Percentiles rank a stretch among this genome's conserved stretches.
Conservation (phyloP, 2,888 invertebrate species). For the Lepidocyrtoides sp. region DNA sequence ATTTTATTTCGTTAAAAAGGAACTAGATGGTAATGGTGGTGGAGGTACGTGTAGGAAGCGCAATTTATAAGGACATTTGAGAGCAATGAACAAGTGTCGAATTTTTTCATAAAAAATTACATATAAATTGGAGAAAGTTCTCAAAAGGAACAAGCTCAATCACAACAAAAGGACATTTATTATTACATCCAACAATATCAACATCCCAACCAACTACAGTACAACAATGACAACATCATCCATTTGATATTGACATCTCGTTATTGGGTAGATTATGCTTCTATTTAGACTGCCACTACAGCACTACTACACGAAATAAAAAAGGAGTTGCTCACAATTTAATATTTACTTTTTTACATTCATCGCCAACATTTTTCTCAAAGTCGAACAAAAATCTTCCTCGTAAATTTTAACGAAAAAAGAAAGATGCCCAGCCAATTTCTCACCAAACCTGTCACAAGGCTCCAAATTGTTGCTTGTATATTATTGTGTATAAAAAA, state of each 20-base stretch:
- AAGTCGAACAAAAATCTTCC: constrained; percentile 58
- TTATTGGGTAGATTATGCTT: constrained; percentile 1
- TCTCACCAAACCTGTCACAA: constrained; percentile 77
- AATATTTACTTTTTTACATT: constrained; percentile 40
- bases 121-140: constrained; percentile 72
- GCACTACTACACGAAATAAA: neutral
- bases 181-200: constrained; percentile 15
- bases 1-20: constrained; percentile 37
- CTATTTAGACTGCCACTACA: constrained; percentile 12
- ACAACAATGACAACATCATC: constrained; percentile 51
- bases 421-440: constrained; percentile 48
- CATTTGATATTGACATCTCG: constrained; percentile 61
- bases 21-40: neutral
- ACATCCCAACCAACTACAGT: neutral
- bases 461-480: constrained; percentile 41
- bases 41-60: constrained; percentile 50
- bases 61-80: constrained; percentile 27
- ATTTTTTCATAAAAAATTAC: constrained; percentile 13
- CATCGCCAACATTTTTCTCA: constrained; percentile 51
- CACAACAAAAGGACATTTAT: constrained; percentile 39
- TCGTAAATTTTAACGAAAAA: constrained; percentile 55
- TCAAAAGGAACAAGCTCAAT: constrained; percentile 28
- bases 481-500: constrained; percentile 41
- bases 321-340: constrained; percentile 49
- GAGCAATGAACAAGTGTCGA: constrained; percentile 42